phyloP scores from a whole-genome alignment of 2,888 invertebrate genomes.

The Xanthia togata region DNA sequence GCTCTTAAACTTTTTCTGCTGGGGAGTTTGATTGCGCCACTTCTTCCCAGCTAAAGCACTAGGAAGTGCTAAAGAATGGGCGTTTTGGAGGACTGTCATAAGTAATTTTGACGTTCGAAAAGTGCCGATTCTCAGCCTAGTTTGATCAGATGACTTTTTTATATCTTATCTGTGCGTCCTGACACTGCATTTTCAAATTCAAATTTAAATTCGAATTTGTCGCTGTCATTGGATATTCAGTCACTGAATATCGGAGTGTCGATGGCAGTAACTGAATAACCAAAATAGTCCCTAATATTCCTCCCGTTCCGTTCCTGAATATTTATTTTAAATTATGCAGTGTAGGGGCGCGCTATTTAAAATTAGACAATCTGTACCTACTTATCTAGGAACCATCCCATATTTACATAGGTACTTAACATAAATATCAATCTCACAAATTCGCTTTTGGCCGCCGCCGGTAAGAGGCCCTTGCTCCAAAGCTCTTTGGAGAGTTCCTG shows the following conservation, averaged over 20 bases:
- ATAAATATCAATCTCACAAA: constrained; percentile 69
- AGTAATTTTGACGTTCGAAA: too few species aligned
- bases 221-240: not conserved
- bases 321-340: not conserved
- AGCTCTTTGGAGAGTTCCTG: constrained; percentile 80
- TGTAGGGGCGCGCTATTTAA: not conserved
- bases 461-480: constrained; percentile 74
- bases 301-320: too few species aligned
- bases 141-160: too few species aligned
- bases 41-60: too few species aligned
- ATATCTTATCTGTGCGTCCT: too few species aligned
- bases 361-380: not conserved
- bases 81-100: too few species aligned
- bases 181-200: not conserved
- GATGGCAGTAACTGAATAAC: not conserved
- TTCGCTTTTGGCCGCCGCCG: constrained; percentile 56
- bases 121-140: too few species aligned
- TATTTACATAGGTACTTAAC: constrained; percentile 1
- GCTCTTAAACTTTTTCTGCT: too few species aligned
- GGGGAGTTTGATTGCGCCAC: too few species aligned
- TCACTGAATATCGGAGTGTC: not conserved
- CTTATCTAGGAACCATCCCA: not conserved
- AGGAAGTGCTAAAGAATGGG: too few species aligned
- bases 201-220: not conserved
- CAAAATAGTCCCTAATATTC: too few species aligned